Conservation (phyloP, 1,140 invertebrate species). For the Apis laboriosa region DNA sequence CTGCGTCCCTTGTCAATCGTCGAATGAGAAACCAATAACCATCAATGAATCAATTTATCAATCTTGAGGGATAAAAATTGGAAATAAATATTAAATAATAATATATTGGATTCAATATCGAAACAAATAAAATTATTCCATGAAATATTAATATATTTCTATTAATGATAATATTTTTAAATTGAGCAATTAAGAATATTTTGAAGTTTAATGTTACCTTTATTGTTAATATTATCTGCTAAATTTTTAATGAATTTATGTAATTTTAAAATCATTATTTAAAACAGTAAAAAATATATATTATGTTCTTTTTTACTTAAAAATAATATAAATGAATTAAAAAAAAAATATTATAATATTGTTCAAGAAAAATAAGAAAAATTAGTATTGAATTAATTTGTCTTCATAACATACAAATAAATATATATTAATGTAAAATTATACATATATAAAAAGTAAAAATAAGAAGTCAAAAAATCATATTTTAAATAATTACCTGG, state of each 20-base stretch:
- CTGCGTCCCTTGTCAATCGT: slow-evolving; percentile 6
- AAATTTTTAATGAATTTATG: not conserved
- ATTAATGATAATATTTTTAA: not conserved
- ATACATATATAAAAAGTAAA: not conserved
- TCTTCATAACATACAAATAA: not conserved
- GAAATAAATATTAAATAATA: not conserved
- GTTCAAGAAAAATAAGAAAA: not conserved
- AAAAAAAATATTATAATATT: not conserved
- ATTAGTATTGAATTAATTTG: not conserved
- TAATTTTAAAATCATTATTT: not conserved
- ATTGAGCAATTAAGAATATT: not conserved
- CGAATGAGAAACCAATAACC: not conserved
- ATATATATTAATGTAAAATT: not conserved
- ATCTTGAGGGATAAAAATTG: not conserved
- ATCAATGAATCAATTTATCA: not conserved
- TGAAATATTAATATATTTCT: not conserved
- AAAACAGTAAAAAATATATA: too few relatives aligned
- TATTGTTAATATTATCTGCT: too few relatives aligned
- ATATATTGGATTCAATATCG: not conserved
- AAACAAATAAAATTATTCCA: not conserved
- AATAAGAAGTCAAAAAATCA: not conserved
- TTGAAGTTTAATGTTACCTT: not conserved
- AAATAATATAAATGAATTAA: too few relatives aligned
- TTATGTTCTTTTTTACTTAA: too few relatives aligned
- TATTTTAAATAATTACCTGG: slow-evolving; percentile 31